Percentiles rank a stretch among this genome's conserved stretches.
phyloP scores from a whole-genome alignment of 2,113 vertebrate species.

The Rhinolophus sinicus region DNA sequence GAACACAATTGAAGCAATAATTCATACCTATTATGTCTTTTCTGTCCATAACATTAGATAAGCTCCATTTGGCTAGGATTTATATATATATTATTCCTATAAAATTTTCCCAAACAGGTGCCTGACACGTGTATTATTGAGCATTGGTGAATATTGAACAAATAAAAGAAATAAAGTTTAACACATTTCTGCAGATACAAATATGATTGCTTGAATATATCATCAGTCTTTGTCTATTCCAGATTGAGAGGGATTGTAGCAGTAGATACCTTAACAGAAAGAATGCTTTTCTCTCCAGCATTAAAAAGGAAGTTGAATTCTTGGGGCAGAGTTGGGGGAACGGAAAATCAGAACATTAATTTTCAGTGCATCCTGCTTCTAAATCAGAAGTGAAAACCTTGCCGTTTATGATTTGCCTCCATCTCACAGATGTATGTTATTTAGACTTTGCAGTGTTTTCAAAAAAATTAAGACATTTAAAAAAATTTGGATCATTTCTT shows the following conservation, averaged over 20 bases:
- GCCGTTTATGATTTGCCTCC: background rate
- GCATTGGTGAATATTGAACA: background rate
- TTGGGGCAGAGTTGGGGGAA: background rate
- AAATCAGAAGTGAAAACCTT: background rate
- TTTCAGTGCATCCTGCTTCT: background rate
- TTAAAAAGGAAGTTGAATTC: background rate
- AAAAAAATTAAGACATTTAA: background rate
- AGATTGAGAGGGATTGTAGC: background rate
- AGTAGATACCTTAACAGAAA: background rate
- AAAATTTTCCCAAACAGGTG: background rate
- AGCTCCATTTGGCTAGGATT: background rate
- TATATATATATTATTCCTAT: background rate
- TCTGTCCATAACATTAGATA: background rate
- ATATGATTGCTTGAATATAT: background rate
- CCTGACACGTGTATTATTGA: background rate
- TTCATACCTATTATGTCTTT: background rate
- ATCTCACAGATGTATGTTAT: background rate
- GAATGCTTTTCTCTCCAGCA: background rate
- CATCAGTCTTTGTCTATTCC: background rate
- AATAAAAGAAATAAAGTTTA: conserved; percentile 22
- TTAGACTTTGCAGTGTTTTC: background rate
- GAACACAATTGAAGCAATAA: conserved; percentile 11
- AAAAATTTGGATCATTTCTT: background rate
- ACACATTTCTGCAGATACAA: conserved; percentile 1
- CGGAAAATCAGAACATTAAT: background rate